These are phyloP conservation scores for Cassiopea andromeda DNA, from an alignment of 30 jellyfish, hydroid and myxozoan genomes.

Conservation along the genomic window DNA sequence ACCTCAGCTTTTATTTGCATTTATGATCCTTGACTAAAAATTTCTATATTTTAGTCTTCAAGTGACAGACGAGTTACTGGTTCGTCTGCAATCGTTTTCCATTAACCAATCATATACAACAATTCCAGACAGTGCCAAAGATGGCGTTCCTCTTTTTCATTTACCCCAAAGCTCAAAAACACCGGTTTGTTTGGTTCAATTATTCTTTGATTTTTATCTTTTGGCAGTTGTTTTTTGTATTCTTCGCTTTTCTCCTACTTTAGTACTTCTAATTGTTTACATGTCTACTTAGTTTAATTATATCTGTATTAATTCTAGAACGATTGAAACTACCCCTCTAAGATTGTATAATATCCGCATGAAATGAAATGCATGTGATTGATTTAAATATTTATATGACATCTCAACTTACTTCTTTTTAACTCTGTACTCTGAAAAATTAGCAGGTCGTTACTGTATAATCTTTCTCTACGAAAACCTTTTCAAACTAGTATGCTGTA, in stretches of 20 bases:
- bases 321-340: too few relatives aligned
- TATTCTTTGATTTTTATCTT: background rate
- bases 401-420: too few relatives aligned
- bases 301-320: background rate
- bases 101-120: constrained; percentile 80
- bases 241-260: background rate
- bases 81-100: constrained; percentile 90
- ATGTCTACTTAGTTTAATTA: background rate
- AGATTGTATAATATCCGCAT: too few relatives aligned
- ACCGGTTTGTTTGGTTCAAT: constrained; percentile 72
- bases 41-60: constrained; percentile 61
- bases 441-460: too few relatives aligned
- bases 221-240: background rate
- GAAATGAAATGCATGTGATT: too few relatives aligned
- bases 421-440: too few relatives aligned
- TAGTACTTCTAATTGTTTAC: background rate
- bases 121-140: constrained; percentile 95
- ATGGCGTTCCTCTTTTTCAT: constrained; percentile 94
- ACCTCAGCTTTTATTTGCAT: too few relatives aligned
- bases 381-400: too few relatives aligned
- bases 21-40: background rate
- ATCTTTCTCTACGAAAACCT: too few relatives aligned
- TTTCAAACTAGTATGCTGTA: too few relatives aligned
- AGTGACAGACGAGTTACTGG: constrained; percentile 89
- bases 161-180: constrained; percentile 90